Conservation (phyloP, 2,113 vertebrate species). For the Phaethornis superciliosus region DNA sequence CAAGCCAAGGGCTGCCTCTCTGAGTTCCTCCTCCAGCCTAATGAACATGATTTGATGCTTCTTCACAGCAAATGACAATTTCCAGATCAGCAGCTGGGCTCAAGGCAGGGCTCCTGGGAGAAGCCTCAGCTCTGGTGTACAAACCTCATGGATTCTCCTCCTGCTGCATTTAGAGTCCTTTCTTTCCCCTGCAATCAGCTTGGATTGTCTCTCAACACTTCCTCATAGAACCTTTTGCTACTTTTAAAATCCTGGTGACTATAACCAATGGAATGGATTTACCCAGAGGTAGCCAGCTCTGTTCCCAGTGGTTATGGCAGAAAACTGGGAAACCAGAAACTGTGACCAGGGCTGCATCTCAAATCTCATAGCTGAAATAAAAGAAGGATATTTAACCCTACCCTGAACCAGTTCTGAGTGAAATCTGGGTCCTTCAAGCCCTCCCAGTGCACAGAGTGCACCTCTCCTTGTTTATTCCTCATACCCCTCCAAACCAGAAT, state of each 20-base stretch:
- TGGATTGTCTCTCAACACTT: not conserved
- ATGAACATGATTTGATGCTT: not conserved
- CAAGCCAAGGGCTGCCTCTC: not conserved
- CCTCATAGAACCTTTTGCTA: not conserved
- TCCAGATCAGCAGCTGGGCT: not conserved
- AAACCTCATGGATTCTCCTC: not conserved
- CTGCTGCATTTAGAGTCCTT: not conserved
- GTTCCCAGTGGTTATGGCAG: not conserved
- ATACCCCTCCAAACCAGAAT: not conserved
- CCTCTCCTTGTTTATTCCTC: not conserved
- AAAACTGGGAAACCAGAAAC: not conserved
- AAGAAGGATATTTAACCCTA: not conserved
- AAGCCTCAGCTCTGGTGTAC: not conserved
- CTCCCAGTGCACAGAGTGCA: not conserved
- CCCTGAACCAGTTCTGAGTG: not conserved
- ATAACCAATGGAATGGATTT: not conserved
- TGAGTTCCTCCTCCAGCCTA: not conserved
- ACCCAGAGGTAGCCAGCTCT: not conserved
- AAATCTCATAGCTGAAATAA: not conserved
- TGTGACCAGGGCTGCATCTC: not conserved
- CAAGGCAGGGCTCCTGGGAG: not conserved
- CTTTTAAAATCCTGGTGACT: not conserved
- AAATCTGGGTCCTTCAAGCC: not conserved
- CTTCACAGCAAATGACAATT: not conserved
- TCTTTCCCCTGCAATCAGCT: not conserved